Evolutionary conservation across 1,140 invertebrate genomes (phyloP), one percentile per base, ranked within the genome.

Genomic region (Apocrypta bakeri): DNA sequence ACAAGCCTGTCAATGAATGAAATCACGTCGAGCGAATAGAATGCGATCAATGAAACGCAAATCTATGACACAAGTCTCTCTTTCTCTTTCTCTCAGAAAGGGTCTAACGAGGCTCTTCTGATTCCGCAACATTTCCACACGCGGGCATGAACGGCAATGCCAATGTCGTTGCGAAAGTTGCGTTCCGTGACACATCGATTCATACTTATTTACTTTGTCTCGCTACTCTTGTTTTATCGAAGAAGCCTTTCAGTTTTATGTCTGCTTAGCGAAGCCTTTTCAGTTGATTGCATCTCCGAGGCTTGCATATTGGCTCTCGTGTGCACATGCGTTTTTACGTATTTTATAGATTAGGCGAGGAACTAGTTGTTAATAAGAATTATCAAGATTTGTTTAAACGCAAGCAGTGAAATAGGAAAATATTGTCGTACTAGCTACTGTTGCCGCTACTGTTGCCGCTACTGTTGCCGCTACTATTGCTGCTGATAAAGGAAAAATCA

Each of bases 101-200:
- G 31, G 31, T 21, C 31, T 21, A 37, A 71, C 21, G 68, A 33
- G 68, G 17, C 17, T 56, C 7, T 17, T 48, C 4, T 48, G 24
- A 80, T 75, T 75, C 31, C 61, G 25, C 37, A 69, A 66, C n/a
- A 37, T 17, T 24, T 31, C 69, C 14, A 71, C 31, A 9, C 17
- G 17, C 24, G 9, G 2, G 25, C 14, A 24, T 4, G 63, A 64
- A n/a, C 33, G 33, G 24, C 64, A 80, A 73, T 80, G 79, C 56
- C 79, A 74, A 64, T 74, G 79, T 69, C 64, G 63, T 76, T 68
- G 72, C 9, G 29, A 74, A 81, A 81, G 37, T 66, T 42, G 9
- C 8, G 64, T 37, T 37, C 56, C 1, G 12, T 74, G 37, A 48
- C 25, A 74, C 37, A 25, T 17, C 68, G 8, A 56, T 56, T 31